Conservation (phyloP, 1,140 invertebrate genomes). For the Aphelenchoides avenae region DNA sequence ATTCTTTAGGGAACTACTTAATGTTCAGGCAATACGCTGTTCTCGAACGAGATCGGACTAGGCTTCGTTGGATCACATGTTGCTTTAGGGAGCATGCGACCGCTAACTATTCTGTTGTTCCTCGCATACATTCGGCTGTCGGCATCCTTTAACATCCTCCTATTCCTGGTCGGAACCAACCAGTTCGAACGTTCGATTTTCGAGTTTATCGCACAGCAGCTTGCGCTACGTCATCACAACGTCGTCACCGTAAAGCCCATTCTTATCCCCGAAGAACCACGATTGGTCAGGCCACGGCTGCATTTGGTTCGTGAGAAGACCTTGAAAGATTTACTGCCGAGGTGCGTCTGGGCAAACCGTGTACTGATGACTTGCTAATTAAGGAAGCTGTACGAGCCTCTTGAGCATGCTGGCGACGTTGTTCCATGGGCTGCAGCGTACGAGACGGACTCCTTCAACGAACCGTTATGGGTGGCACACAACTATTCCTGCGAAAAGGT, state of each 20-base stretch:
- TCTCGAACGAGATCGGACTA: too few species aligned
- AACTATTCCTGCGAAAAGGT: conserved; percentile 58
- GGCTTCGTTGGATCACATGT: too few species aligned
- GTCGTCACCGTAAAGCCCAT: conserved; percentile 54
- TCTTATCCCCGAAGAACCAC: conserved; percentile 57
- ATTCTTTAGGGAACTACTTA: too few species aligned
- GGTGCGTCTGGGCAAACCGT: too few species aligned
- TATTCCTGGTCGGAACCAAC: conserved; percentile 57
- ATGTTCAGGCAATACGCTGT: too few species aligned
- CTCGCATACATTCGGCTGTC: too few species aligned
- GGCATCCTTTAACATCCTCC: conserved; percentile 47
- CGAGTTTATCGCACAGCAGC: conserved; percentile 56
- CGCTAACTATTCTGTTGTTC: too few species aligned
- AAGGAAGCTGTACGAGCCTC: conserved; percentile 47
- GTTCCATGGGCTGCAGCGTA: conserved; percentile 48
- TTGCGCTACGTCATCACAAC: conserved; percentile 55
- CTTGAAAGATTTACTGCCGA: conserved; percentile 54
- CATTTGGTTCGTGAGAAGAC: conserved; percentile 52
- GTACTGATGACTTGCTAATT: conserved; percentile 6
- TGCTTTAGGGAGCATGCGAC: too few species aligned
- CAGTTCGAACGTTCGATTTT: conserved; percentile 53
- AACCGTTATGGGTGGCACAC: conserved; percentile 54
- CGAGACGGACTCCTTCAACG: conserved; percentile 40
- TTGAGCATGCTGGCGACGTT: conserved; percentile 44
- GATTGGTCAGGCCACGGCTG: conserved; percentile 49